Conservation (phyloP, 2,888 invertebrate species). For the Antheraea assamensis region DNA sequence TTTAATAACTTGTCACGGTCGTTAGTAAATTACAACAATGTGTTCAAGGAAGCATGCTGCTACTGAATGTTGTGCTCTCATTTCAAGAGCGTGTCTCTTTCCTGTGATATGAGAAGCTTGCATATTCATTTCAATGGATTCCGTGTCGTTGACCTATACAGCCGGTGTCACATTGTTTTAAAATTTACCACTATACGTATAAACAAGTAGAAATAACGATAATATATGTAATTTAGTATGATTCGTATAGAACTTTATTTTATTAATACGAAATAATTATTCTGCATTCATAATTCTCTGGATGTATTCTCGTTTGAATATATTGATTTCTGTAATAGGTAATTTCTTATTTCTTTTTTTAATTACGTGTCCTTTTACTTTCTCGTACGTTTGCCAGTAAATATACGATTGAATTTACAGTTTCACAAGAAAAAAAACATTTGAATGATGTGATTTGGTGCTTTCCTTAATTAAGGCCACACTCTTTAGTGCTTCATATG, state of each 20-base stretch:
- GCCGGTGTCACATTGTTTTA: not conserved
- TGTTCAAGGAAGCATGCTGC: slow-evolving; percentile 52
- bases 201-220: not conserved
- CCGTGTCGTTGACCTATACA: slow-evolving; percentile 1
- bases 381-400: not conserved
- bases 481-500: too few relatives aligned
- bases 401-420: too few relatives aligned
- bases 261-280: too few relatives aligned
- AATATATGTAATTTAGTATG: not conserved
- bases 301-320: not conserved
- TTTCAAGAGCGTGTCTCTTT: slow-evolving; percentile 9
- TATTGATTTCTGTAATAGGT: not conserved
- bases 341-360: not conserved
- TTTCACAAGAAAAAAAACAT: not conserved
- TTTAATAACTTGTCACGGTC: slow-evolving; percentile 30
- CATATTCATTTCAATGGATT: not conserved
- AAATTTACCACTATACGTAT: not conserved
- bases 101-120: slow-evolving; percentile 7
- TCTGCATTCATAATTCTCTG: not conserved
- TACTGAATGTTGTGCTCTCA: not conserved
- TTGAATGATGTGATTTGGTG: not conserved
- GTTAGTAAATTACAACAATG: slow-evolving; percentile 52
- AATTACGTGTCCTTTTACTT: not conserved
- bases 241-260: not conserved
- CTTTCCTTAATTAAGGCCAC: too few relatives aligned